Evolutionary conservation across 2,797 vertebrate genomes (phyloP), one percentile per base, ranked within the genome.

Genomic region (Bufotes viridis): DNA sequence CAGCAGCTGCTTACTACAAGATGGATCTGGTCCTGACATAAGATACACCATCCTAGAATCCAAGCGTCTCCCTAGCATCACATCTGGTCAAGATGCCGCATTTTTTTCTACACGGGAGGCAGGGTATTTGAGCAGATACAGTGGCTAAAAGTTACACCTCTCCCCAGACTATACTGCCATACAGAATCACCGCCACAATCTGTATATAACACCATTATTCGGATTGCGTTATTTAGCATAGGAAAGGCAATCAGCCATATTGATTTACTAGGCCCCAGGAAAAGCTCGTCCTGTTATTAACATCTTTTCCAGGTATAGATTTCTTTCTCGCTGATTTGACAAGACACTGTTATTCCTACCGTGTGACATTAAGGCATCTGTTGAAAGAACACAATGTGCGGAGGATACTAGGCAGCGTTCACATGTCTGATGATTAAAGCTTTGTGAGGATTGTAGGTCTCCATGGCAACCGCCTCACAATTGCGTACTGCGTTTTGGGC

Each of bases 321-420:
- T 63, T 42, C 13, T 58, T 34, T 22, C 18, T 49, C 18, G 72
- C 60, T 63, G 17, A 78, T 67, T 79, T 20, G 67, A 49, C 24
- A 84, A 79, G 53, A 53, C 29, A 26, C 29, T 70, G 63, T 80
- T 84, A 29, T 88, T 88, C 29, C 34, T 42, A 34, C 61, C n/a
- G 8, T 70, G 51, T 88, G 74, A 78, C 81, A 84, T 88, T 84
- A 70, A 70, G 76, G 87, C 87, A 88, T 88, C 82, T 88, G 87
- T 65, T 49, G 55, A 63, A 88, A 15, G 81, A 84, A 84, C 87
- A 84, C 87, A 88, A 76, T 75, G 82, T 88, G 82, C 63, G 87
- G 74, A 42, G 81, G 87, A 79, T 80, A 84, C 53, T 82, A 80
- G 65, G 75, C 63, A 70, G 15, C 29, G 6, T 57, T 88, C 61